Evolutionary conservation across 2,797 vertebrate genomes (phyloP), one percentile per base, ranked within the genome.

Genomic region (Columba guinea): DNA sequence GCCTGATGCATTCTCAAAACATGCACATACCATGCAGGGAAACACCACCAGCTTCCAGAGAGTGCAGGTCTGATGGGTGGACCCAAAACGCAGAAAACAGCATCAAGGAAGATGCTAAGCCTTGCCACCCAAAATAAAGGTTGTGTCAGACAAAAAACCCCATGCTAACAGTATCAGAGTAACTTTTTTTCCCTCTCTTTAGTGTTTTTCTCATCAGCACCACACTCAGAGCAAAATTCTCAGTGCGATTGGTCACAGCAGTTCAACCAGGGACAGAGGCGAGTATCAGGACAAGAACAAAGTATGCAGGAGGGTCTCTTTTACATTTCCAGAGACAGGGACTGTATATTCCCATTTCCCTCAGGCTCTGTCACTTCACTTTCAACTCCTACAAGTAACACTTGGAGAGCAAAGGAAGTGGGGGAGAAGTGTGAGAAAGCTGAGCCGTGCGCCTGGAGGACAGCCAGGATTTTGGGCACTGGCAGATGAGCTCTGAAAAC

Each of bases 401-500:
- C 44, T 79, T 81, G 21, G 67, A 90, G 67, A 92, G 90, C 30
- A 92, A 90, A 92, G 68, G n/a, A 87, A 80, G 60, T 76, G 84
- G 68, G 62, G 64, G 92, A 90, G 90, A 95, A 84, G 89, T 94
- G 92, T 89, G 82, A 95, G 89, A 95, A 94, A 89, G 53, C 78
- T 83, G 94, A 95, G 67, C 63, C 5, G 0, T 71, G 35, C 0
- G 19, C 48, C 39, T 94, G 85, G 67, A 71, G 55, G 58, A 86
- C 76, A 91, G 63, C 4, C 63, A 28, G 60, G 46, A 94, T 75
- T 12, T 49, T 51, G 53, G 65, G 37, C 89, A 59, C 21, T 10
- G 26, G 17, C 58, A 86, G 58, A 86, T 24, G 51, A 94, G 69
- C 20, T 78, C 85, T 86, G 55, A 34, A 75, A 58, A 71, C 22